A percentile compares a stretch with the other conserved stretches of the same genome.
phyloP scores from a whole-genome alignment of 2,888 invertebrate species.

The Drosophila crucigera region DNA sequence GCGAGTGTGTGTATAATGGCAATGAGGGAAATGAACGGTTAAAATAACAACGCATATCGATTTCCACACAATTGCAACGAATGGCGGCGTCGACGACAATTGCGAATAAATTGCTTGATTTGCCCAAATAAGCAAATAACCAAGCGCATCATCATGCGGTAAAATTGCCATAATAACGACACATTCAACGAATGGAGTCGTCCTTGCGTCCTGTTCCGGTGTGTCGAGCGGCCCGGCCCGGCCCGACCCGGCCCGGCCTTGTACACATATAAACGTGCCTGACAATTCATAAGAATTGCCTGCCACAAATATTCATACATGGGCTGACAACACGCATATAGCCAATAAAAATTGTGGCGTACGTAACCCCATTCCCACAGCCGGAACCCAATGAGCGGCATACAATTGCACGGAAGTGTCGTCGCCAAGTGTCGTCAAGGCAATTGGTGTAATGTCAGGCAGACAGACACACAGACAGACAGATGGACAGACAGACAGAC shows the following conservation, averaged over 20 bases:
- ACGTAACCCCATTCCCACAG: conserved; percentile 14
- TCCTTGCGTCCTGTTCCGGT: conserved; percentile 74
- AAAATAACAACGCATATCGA: conserved; percentile 81
- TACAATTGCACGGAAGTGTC: conserved; percentile 81
- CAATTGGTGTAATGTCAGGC: conserved; percentile 71
- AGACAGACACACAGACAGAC: conserved; percentile 17
- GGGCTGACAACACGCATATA: conserved; percentile 79
- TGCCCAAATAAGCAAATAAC: conserved; percentile 79
- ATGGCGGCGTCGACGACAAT: conserved; percentile 69
- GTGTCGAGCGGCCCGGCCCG: conserved; percentile 28
- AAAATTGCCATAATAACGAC: conserved; percentile 81
- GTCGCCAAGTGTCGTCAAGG: conserved; percentile 80
- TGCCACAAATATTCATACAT: conserved; percentile 81
- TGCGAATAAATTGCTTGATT: conserved; percentile 80
- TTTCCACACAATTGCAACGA: conserved; percentile 76
- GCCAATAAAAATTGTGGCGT: conserved; percentile 70
- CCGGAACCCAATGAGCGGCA: conserved; percentile 70
- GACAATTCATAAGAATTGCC: conserved; percentile 81
- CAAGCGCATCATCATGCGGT: conserved; percentile 78
- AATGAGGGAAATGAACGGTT: conserved; percentile 79
- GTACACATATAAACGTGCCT: conserved; percentile 53
- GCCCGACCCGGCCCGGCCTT: conserved; percentile 25
- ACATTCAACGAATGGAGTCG: conserved; percentile 70
- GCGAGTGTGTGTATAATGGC: conserved; percentile 45
- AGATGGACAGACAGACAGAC: background rate